These are phyloP conservation scores for Triops cancriformis DNA, from an alignment of 1,140 invertebrate species.

Conservation along the genomic window DNA sequence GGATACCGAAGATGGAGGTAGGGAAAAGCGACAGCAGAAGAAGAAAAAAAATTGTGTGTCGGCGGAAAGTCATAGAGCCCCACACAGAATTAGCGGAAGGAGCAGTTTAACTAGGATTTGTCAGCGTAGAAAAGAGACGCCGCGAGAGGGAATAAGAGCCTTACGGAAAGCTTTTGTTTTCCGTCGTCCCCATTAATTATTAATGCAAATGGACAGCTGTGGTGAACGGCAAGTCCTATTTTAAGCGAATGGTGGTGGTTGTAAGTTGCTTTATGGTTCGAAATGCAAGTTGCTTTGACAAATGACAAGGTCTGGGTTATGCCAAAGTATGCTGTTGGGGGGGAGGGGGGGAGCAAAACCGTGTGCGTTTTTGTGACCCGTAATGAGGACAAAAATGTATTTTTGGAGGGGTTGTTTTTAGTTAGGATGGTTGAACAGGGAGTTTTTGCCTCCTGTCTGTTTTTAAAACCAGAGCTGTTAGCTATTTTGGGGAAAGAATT, in stretches of 20 bases:
- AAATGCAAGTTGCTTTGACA: neutral
- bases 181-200: too few relatives aligned
- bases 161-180: too few relatives aligned
- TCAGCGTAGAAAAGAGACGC: too few relatives aligned
- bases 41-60: too few relatives aligned
- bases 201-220: too few relatives aligned
- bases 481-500: neutral
- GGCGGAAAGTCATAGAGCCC: too few relatives aligned
- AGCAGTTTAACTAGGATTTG: too few relatives aligned
- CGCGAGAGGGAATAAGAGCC: too few relatives aligned
- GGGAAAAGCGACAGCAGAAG: too few relatives aligned
- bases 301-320: neutral
- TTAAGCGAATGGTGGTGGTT: neutral
- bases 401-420: slow-evolving; percentile 6
- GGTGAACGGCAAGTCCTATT: neutral
- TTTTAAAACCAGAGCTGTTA: slow-evolving; percentile 11
- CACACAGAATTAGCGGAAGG: too few relatives aligned
- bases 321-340: neutral
- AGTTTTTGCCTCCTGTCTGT: neutral
- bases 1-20: slow-evolving; percentile 12
- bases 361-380: neutral
- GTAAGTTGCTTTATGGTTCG: neutral
- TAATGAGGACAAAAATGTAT: neutral
- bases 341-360: too few relatives aligned
- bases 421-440: neutral